phyloP scores from a whole-genome alignment of 2,888 invertebrate genomes.

The Eudemis profundana region DNA sequence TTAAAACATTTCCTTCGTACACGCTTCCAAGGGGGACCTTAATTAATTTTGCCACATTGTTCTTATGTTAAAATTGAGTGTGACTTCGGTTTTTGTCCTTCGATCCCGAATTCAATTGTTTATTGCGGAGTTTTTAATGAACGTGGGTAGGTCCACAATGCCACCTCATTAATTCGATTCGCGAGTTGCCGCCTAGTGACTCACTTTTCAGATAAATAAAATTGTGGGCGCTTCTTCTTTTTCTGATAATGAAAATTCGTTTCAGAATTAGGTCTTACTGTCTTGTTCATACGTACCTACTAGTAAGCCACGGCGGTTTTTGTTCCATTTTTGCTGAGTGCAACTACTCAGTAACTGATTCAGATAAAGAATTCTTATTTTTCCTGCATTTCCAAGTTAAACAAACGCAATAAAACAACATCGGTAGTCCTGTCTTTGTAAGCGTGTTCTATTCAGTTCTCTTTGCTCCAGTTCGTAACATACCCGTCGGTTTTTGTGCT shows the following conservation, averaged over 20 bases:
- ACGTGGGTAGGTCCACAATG: slow-evolving; percentile 28
- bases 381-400: slow-evolving; percentile 22
- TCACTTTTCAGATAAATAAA: slow-evolving; percentile 17
- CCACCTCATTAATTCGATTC: slow-evolving; percentile 20
- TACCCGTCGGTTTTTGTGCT: slow-evolving; percentile 70
- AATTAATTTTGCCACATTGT: slow-evolving; percentile 78
- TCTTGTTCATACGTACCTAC: neutral
- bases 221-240: neutral
- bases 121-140: slow-evolving; percentile 45
- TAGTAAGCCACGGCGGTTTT: neutral
- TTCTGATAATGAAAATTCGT: neutral
- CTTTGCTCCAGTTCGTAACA: slow-evolving; percentile 53
- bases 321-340: neutral
- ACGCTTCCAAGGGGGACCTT: slow-evolving; percentile 70
- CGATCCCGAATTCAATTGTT: slow-evolving; percentile 48
- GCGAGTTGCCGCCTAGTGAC: slow-evolving; percentile 12
- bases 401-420: slow-evolving; percentile 37
- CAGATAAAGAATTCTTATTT: slow-evolving; percentile 10
- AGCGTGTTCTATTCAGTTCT: slow-evolving; percentile 51
- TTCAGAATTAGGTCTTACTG: neutral
- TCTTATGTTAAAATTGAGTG: slow-evolving; percentile 70
- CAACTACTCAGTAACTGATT: neutral
- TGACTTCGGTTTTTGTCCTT: slow-evolving; percentile 63
- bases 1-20: slow-evolving; percentile 70
- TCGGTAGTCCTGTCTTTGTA: slow-evolving; percentile 36